phyloP scores from a whole-genome alignment of 2,888 invertebrate species.

The Brachyopa scutellaris region DNA sequence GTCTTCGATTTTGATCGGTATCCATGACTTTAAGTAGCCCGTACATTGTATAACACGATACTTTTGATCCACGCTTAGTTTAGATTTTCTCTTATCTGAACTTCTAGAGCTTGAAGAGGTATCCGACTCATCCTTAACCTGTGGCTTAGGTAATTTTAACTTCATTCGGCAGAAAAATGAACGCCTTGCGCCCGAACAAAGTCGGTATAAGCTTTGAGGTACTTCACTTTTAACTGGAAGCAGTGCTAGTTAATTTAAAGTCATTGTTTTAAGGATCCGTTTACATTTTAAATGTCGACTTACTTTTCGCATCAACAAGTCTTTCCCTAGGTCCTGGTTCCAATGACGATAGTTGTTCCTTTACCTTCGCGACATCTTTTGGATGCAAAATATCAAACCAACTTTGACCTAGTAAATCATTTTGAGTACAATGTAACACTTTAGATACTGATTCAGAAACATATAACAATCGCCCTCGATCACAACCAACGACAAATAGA shows the following conservation, averaged over 20 bases:
- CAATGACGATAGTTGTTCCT: slow-evolving; percentile 95
- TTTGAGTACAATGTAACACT: slow-evolving; percentile 91
- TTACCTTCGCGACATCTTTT: slow-evolving; percentile 96
- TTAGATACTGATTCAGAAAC: slow-evolving; percentile 94
- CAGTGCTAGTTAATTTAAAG: slow-evolving; percentile 88
- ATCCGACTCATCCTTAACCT: slow-evolving; percentile 88
- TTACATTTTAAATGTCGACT: slow-evolving; percentile 36
- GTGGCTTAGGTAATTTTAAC: slow-evolving; percentile 85
- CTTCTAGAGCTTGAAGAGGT: slow-evolving; percentile 81
- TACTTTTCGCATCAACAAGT: slow-evolving; percentile 96
- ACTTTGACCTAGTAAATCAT: slow-evolving; percentile 94
- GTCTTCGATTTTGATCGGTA: slow-evolving; percentile 89
- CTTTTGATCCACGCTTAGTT: slow-evolving; percentile 86
- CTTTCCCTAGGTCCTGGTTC: slow-evolving; percentile 94
- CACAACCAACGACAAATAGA: slow-evolving; percentile 95
- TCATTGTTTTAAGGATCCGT: no score
- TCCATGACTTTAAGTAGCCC: slow-evolving; percentile 96
- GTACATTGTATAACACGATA: slow-evolving; percentile 96
- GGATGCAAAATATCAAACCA: slow-evolving; percentile 97
- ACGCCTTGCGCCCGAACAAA: slow-evolving; percentile 94
- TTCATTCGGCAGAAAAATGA: slow-evolving; percentile 98
- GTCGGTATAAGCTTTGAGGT: slow-evolving; percentile 88
- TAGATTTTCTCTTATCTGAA: slow-evolving; percentile 86
- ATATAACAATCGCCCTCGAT: slow-evolving; percentile 93
- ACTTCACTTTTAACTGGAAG: slow-evolving; percentile 93